Base-by-base conservation (phyloP, 2,113 vertebrate species). In the Asarcornis scutulata region DNA sequence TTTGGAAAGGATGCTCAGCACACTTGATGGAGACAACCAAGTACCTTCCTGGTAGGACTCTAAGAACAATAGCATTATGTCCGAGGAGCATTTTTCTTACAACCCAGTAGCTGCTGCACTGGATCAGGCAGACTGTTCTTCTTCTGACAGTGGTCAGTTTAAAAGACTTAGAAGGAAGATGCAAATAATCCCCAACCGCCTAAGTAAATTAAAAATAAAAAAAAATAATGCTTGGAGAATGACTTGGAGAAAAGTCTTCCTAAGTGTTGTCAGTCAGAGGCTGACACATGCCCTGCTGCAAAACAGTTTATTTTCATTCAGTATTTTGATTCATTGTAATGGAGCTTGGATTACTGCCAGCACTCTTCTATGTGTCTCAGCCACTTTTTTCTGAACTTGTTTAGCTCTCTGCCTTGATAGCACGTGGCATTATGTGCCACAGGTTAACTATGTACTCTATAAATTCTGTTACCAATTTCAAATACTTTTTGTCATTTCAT, bases 241-340 rank as follows among this genome's bases (percentile, higher is more conserved):
- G 88, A 58, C 48, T 86, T 93, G 68, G 72, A 74, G 46, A 68
- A 60, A 10, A 66, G 29, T 80, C 2, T 63, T 83, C 13, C 15
- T 46, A 64, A 78, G 46, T 75, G 48, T 68, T 94, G 68, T 90
- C 83, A 32, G 8, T 83, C 3, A 2, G 71, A 91, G 81, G 38
- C 71, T 94, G 90, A 64, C 68, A 64, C 14, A 5, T 86, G 46
- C 60, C 85, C 76, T 94, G 56, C 59, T 90, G 46, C 40, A 27
- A 10, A 34, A 60, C 88, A n/a, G 52, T 88, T 95, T 89, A 53
- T 93, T 94, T 95, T 74, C 80, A 83, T 81, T 90, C 82, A 72
- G 53, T 95, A 18, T 73, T 95, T 93, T 92, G 76, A 46, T 83
- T 83, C 32, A 18, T 64, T 44, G 20, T 73, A 82, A 68, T 60